A percentile compares a stretch with the other conserved stretches of the same genome.
These are phyloP conservation scores for Phalera bucephala DNA, from an alignment of 2,888 invertebrate genomes.

Conservation along the genomic window DNA sequence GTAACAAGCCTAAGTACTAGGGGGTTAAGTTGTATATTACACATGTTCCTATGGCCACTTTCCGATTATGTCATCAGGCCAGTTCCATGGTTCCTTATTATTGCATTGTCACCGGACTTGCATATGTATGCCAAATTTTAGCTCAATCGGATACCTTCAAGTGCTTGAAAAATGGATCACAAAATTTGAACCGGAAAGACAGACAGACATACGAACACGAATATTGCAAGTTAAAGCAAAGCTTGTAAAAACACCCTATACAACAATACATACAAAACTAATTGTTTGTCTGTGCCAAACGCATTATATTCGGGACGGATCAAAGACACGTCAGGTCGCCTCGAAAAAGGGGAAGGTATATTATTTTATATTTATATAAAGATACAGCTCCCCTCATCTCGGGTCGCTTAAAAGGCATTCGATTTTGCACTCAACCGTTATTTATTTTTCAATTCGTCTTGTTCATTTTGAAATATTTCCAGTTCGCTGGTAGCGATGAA, in stretches of 20 bases:
- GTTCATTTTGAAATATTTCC: conserved; percentile 1
- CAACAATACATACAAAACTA: conserved; percentile 31
- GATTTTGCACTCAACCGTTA: conserved; percentile 19
- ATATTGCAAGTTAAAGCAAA: no score
- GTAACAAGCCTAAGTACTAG: no score
- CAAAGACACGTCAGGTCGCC: conserved; percentile 61
- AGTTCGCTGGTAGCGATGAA: background rate
- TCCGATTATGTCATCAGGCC: no score
- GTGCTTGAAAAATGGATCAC: no score
- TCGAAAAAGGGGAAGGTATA: conserved; percentile 33
- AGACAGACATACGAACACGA: no score
- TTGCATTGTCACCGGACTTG: no score
- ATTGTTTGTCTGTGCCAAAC: conserved; percentile 51
- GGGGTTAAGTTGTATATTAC: no score
- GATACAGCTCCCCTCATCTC: conserved; percentile 30
- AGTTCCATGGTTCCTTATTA: no score
- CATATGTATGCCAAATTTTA: no score
- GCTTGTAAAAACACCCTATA: conserved; percentile 20
- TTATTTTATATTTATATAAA: conserved; percentile 21
- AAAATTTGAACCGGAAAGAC: no score
- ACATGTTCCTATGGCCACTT: no score
- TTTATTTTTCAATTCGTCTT: conserved; percentile 25
- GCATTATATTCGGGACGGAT: conserved; percentile 51
- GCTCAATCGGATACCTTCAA: no score
- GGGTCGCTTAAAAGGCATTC: conserved; percentile 28